Base-by-base conservation (phyloP, 2,797 vertebrate species). In the Cynodonichthys magdalenae region DNA sequence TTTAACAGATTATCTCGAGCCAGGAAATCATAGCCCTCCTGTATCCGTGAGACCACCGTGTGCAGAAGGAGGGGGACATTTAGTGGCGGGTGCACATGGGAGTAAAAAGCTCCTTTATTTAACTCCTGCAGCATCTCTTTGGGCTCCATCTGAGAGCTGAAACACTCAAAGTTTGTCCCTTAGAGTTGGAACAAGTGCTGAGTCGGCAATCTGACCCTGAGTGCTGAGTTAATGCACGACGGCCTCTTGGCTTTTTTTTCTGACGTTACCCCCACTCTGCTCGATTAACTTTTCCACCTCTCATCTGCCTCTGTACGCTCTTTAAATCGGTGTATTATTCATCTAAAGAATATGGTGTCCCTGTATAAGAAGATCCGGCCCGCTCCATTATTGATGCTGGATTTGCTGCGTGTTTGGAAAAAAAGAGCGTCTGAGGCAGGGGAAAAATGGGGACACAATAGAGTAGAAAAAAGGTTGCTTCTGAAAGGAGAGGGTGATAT, bases 261-360 rank as follows among this genome's bases (percentile, higher is more conserved):
- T 49, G 11, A 19, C 64, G 42, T 67, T 67, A 73, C 84, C 36
- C 75, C 51, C 24, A 36, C 66, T 80, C 58, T 36, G n/a, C 77
- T 66, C 17, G 2, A 56, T 84, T 80, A 63, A 62, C 75, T 80
- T 61, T 67, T 77, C 69, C 75, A 69, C 57, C 45, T 63, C 46
- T 66, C 74, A 45, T 56, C 73, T 18, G 70, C 60, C 45, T 51
- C 59, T 63, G 67, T 14, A 6, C 28, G 2, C 29, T 29, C 63
- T 70, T 61, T 78, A 54, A 62, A 66, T 78, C 65, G 89, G 88
- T 93, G 84, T 92, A 93, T 94, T 94, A 93, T 94, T 94, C 77
- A 93, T 92, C 83, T 54, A 63, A 81, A 88, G 88, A 92, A 91
- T 51, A 52, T 15, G 69, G 52, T 65, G 62, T 77, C 71, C 77